Evolutionary conservation across 1,140 invertebrate genomes (phyloP).

Genomic region (Pseudomyrmex concolor): DNA sequence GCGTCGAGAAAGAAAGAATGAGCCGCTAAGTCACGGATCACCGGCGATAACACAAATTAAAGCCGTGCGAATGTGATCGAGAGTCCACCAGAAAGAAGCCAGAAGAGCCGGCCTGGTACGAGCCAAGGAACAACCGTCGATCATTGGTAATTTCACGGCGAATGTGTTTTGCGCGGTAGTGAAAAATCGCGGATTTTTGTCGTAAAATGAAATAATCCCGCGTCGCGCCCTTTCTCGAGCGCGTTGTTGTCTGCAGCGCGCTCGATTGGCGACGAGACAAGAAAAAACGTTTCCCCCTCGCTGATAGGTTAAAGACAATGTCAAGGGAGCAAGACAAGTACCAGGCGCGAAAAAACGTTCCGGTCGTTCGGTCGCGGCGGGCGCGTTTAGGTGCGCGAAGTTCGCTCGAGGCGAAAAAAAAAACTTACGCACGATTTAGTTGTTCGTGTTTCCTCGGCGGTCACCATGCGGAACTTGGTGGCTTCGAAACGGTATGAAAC

Average conservation of each 20-base stretch:
- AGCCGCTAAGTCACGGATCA: background rate
- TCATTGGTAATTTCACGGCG: constrained; percentile 32
- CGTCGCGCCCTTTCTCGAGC: background rate
- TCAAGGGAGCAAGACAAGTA: constrained; percentile 17
- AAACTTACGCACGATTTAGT: constrained; percentile 52
- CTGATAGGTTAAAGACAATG: background rate
- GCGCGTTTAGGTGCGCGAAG: constrained; percentile 16
- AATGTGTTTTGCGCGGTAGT: constrained; percentile 10
- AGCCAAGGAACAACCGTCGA: background rate
- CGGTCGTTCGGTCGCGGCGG: background rate
- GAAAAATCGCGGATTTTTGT: constrained; percentile 4
- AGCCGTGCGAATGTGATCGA: background rate
- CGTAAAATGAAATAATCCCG: background rate
- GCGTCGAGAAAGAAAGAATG: background rate
- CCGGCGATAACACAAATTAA: background rate
- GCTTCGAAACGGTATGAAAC: constrained; percentile 55
- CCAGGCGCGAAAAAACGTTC: constrained; percentile 39
- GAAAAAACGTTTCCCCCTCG: background rate
- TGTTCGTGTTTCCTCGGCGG: constrained; percentile 56
- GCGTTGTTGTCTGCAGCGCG: background rate
- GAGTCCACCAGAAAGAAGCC: too few species aligned
- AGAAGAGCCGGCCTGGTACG: background rate
- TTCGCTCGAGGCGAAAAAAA: constrained; percentile 20
- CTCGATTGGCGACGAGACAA: background rate
- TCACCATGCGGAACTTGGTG: constrained; percentile 62